phyloP scores from a whole-genome alignment of 2,888 invertebrate species.

The Argyresthia albistria region DNA sequence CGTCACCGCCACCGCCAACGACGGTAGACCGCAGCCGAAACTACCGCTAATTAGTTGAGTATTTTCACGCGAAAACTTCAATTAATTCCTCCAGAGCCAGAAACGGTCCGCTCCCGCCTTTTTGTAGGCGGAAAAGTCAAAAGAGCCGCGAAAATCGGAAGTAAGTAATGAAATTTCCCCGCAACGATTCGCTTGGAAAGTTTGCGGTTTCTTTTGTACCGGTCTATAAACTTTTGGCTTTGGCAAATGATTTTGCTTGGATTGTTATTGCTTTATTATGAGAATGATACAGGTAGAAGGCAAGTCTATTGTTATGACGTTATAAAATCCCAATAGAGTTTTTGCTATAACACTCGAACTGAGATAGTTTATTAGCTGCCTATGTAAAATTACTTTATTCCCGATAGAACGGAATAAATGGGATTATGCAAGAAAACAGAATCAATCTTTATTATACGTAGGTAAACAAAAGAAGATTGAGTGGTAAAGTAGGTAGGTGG shows the following conservation, averaged over 20 bases:
- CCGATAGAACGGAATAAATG: no score
- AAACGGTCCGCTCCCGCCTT: conserved; percentile 21
- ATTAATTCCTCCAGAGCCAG: conserved; percentile 50
- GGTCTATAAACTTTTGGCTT: background rate
- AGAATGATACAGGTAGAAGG: no score
- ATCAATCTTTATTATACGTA: no score
- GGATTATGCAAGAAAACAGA: no score
- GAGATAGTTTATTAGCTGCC: no score
- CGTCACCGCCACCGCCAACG: background rate
- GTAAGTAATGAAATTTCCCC: conserved; percentile 41
- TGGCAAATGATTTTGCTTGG: background rate
- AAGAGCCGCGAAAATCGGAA: conserved; percentile 34
- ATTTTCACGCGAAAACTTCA: conserved; percentile 55
- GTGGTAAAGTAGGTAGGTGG: no score
- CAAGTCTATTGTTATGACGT: no score
- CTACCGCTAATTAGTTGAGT: conserved; percentile 26
- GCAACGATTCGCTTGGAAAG: conserved; percentile 25
- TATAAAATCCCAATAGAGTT: no score
- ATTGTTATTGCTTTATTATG: no score
- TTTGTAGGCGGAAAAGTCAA: conserved; percentile 30
- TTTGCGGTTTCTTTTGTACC: conserved; percentile 20
- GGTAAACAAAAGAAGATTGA: no score
- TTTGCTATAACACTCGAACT: no score
- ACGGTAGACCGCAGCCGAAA: background rate
- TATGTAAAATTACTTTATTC: no score